These are phyloP conservation scores for Microcaecilia unicolor DNA, from an alignment of 2,797 vertebrate genomes.

Conservation along the genomic window DNA sequence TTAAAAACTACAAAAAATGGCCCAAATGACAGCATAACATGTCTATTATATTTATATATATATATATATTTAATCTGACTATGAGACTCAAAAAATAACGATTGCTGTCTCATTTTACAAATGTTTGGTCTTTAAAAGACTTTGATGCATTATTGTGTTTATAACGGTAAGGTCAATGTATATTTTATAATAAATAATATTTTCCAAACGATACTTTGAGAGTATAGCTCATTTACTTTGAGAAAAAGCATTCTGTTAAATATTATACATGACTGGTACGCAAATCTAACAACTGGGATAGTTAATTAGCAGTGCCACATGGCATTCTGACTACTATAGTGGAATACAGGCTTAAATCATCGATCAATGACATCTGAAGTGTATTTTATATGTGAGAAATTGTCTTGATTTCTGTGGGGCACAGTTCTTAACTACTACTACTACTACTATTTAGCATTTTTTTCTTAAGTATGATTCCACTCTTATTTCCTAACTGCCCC, in stretches of 20 bases:
- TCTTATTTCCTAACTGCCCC: neutral
- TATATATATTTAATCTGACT: constrained; percentile 45
- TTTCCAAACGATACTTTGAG: constrained; percentile 45
- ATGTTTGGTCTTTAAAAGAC: constrained; percentile 80
- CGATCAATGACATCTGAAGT: too few relatives aligned
- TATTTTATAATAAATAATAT: constrained; percentile 63
- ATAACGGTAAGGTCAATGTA: constrained; percentile 53
- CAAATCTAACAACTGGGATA: too few relatives aligned
- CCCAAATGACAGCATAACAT: constrained; percentile 17
- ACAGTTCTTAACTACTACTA: too few relatives aligned
- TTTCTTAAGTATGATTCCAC: accelerated
- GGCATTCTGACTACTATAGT: too few relatives aligned
- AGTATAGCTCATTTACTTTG: too few relatives aligned
- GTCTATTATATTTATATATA: constrained; percentile 38
- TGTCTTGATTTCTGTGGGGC: too few relatives aligned
- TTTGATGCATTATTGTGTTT: constrained; percentile 49
- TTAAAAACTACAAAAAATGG: neutral
- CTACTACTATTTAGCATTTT: too few relatives aligned
- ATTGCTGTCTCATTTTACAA: constrained; percentile 60
- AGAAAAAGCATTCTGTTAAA: too few relatives aligned
- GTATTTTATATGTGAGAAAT: too few relatives aligned
- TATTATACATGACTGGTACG: too few relatives aligned
- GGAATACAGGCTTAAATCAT: too few relatives aligned
- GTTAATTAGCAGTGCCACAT: too few relatives aligned
- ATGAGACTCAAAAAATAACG: constrained; percentile 44